These are phyloP conservation scores for Equus przewalskii DNA, from an alignment of 2,113 vertebrate species.

Conservation along the genomic window DNA sequence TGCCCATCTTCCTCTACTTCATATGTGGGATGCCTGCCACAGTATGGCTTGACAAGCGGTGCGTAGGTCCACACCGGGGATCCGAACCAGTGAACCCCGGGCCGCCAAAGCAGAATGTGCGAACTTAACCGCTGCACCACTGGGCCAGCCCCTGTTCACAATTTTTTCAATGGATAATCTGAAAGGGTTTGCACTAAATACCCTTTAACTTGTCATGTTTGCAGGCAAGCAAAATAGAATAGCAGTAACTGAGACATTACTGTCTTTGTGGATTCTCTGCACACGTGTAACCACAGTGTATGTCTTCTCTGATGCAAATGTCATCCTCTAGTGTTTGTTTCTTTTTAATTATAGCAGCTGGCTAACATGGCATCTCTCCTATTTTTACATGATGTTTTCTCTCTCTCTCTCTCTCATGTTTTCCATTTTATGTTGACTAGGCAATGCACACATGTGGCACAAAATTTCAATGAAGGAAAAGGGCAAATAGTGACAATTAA, in stretches of 20 bases:
- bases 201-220: not conserved
- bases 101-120: no score
- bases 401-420: not conserved
- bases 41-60: no score
- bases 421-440: not conserved
- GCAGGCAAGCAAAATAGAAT: not conserved
- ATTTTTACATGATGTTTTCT: not conserved
- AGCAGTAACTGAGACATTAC: not conserved
- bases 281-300: accelerated
- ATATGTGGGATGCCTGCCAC: no score
- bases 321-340: not conserved
- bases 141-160: not conserved
- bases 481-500: no score
- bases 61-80: no score
- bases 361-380: not conserved
- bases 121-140: no score
- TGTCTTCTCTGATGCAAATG: not conserved
- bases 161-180: not conserved
- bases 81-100: no score
- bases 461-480: not conserved
- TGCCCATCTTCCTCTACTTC: no score
- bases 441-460: not conserved
- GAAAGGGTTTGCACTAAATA: not conserved
- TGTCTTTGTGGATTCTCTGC: not conserved
- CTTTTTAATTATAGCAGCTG: not conserved